phyloP scores from a whole-genome alignment of 1,140 invertebrate species.

The Papilio polytes region DNA sequence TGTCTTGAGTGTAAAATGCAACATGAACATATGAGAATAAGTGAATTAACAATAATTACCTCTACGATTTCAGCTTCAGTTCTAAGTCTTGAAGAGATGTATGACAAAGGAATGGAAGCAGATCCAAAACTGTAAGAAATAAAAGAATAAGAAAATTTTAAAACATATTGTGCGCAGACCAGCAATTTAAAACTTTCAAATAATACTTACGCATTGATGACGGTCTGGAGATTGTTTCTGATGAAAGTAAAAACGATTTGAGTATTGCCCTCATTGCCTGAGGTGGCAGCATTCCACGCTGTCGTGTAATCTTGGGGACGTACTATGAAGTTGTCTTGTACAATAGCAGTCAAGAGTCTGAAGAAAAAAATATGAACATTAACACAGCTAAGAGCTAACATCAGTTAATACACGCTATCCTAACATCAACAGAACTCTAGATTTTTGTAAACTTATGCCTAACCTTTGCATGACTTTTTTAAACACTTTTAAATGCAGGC shows the following conservation, averaged over 20 bases:
- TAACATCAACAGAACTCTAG: too few relatives aligned
- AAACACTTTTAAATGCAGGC: neutral
- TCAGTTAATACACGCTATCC: too few relatives aligned
- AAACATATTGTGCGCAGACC: neutral
- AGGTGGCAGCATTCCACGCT: conserved; percentile 76
- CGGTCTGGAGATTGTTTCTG: conserved; percentile 62
- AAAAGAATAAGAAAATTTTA: neutral
- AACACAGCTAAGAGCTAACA: neutral
- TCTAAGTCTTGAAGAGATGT: conserved; percentile 65
- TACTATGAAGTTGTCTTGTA: conserved; percentile 58
- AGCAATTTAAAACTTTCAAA: neutral
- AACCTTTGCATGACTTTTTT: too few relatives aligned
- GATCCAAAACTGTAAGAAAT: conserved; percentile 54
- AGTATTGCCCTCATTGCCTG: conserved; percentile 76
- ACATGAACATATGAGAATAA: neutral
- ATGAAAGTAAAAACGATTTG: conserved; percentile 82
- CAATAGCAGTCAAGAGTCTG: conserved; percentile 60
- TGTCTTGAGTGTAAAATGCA: neutral
- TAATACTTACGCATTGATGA: conserved; percentile 81
- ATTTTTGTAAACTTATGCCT: too few relatives aligned
- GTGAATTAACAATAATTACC: conserved; percentile 48
- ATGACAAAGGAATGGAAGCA: conserved; percentile 55
- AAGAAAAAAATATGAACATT: conserved; percentile 30
- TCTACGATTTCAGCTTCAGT: conserved; percentile 52
- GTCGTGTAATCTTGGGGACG: conserved; percentile 77